Base-by-base conservation (phyloP, 2,113 vertebrate species). In the Peromyscus californicus region DNA sequence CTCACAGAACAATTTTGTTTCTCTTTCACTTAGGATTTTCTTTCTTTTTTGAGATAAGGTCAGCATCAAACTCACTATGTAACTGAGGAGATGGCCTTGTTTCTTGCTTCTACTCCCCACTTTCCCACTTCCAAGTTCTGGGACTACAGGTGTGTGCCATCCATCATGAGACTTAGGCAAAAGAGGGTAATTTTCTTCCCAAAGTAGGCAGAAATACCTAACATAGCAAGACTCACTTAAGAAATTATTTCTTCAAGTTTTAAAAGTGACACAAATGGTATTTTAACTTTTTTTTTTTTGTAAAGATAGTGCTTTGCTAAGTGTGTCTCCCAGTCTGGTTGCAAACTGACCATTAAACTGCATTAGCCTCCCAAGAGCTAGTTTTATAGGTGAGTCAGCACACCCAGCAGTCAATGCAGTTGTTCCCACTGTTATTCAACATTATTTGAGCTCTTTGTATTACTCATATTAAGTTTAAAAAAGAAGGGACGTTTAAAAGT, bases 1-100 rank as follows among this genome's bases (percentile, higher is more conserved):
- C 17, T 86, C 94, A 90, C 9, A 59, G 63, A 87, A 79, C 63
- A 95, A 95, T 65, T 82, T 12, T 65, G 22, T 85, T 9, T 92
- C 96, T 96, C 36, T 93, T 54, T 96, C 36, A 39, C 59, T 94
- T 88, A 72, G 33, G 57, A 45, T 82, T 87, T 63, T 85, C n/a
- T 65, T 86, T 67, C 17, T 13, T 69, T 69, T 69, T 87, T 22
- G 16, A 69, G 84, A 51, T 10, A 36, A 51, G 42, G 42, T 22
- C 63, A 19, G 61, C 61, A 61, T 85, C 15, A 11, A 65, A 10
- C 36, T 85, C 59, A 85, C 16, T 3, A 85, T 26, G 61, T 65
- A 65, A 85, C 15, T 11, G 61, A 65, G 29, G 36, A 84, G 39
- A 86, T 12, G 26, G 84, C 17, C 63, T 85, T 42, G 59, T 45